phyloP scores from a whole-genome alignment of 2,888 invertebrate genomes.

The Erebia palarica region DNA sequence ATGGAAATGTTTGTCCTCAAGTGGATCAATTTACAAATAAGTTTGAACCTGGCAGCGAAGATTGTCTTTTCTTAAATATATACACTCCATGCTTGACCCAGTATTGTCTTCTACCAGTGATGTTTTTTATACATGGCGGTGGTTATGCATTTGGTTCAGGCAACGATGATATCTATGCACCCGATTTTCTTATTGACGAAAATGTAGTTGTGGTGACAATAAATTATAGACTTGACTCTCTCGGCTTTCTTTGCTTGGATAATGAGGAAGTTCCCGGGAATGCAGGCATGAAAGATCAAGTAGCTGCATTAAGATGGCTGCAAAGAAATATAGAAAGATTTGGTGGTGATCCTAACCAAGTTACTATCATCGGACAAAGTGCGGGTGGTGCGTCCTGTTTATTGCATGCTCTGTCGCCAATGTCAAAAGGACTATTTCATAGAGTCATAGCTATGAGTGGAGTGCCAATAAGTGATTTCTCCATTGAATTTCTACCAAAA shows the following conservation, averaged over 20 bases:
- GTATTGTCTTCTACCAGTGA: conserved; percentile 49
- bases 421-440: conserved; percentile 58
- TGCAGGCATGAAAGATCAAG: conserved; percentile 63
- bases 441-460: conserved; percentile 86
- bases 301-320: conserved; percentile 56
- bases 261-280: conserved; percentile 59
- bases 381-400: conserved; percentile 53
- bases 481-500: conserved; percentile 47
- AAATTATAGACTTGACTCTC: conserved; percentile 57
- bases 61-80: conserved; percentile 14
- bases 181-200: conserved; percentile 56
- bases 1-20: conserved; percentile 18
- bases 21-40: neutral
- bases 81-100: conserved; percentile 53
- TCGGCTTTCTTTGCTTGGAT: conserved; percentile 59
- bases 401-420: conserved; percentile 58
- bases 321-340: conserved; percentile 57
- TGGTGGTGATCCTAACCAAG: conserved; percentile 61
- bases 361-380: conserved; percentile 58
- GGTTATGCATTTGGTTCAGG: conserved; percentile 54
- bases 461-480: conserved; percentile 68
- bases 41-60: conserved; percentile 12
- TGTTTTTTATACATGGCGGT: conserved; percentile 62
- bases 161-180: conserved; percentile 52
- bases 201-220: conserved; percentile 57